Base-by-base conservation (phyloP, 1,140 invertebrate genomes). In the Ylistrum balloti region DNA sequence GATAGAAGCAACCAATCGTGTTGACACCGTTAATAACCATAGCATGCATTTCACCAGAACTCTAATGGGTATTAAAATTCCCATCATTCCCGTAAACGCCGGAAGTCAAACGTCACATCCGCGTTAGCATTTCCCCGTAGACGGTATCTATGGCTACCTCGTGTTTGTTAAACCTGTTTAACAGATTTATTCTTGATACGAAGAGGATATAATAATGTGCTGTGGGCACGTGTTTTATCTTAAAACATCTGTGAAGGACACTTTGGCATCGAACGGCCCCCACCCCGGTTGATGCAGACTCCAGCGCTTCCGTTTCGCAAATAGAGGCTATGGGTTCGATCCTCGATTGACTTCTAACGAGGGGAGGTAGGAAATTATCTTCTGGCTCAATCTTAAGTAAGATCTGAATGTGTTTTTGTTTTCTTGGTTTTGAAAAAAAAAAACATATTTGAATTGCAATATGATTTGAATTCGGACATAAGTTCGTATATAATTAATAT, bases 51-150 rank as follows among this genome's bases (percentile, higher is more conserved):
- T 74, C 56, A 74, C 56, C 22, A 74, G 56, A 74, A 74, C 56
- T 74, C 56, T 74, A 74, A 74, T 74, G n/a, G 56, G 56, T 74
- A 74, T 74, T 74, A 74, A 74, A 74, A 7, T 28, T 74, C 56
- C 56, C 56, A 74, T 74, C 56, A 74, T 74, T 74, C 56, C 56
- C 56, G n/a, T 74, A 74, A 74, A 74, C 56, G 56, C 56, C 56
- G 56, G 56, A 74, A 74, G 56, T 74, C 56, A 74, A 74, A 74
- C 56, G 56, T 74, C 56, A 74, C 22, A 74, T 74, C 56, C 56
- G 56, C 2, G 22, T 74, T 74, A 28, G 56, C 56, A 74, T 0
- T 74, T 74, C 56, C 56, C 56, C 2, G n/a, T 1, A 74, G 22
- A 28, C 22, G n/a, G 45, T 20, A 9, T 10, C 45, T 48, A 48